Base-by-base conservation (phyloP, 2,113 vertebrate genomes). In the Etheostoma cragini region DNA sequence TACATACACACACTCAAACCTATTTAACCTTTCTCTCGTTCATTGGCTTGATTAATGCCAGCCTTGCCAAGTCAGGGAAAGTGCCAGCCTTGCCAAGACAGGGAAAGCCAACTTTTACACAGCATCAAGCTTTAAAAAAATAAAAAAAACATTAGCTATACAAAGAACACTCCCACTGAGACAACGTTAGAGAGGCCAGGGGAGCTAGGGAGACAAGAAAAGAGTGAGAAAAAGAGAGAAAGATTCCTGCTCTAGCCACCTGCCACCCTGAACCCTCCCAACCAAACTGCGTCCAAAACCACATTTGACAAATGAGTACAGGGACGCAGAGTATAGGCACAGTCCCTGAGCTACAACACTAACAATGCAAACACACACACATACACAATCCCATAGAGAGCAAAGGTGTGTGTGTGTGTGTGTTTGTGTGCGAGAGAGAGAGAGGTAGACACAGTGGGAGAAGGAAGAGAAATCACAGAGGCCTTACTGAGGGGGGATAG, bases 251-350 rank as follows among this genome's bases (percentile, higher is more conserved):
- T 85, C 75, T 71, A 87, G 79, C 85, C 90, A 87, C 81, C 89
- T 87, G 82, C 72, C 78, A 82, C 80, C 82, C 83, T 81, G 47
- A 74, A 75, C 73, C 66, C 78, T 68, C 72, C 71, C 64, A 79
- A 80, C 83, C 85, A 78, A 82, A 81, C 89, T 79, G 77, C 17
- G 78, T 89, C 88, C 89, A 86, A 90, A 93, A 91, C 77, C 62
- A 24, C 73, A 75, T 78, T 85, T 94, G 93, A 94, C 91, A 94
- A 95, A 95, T 89, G 90, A 94, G 90, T 76, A 72, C 52, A 60
- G 90, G 89, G 87, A 91, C 61, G 17, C 26, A 66, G 89, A 82
- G 83, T 76, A 74, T 70, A 82, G 86, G 64, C 78, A 83, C 49
- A 86, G 87, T 93, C 93, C 92, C 94, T 65, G 81, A 72, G 91